Base-by-base conservation (phyloP, 2,888 invertebrate species). In the Meiosimyza platycephala region DNA sequence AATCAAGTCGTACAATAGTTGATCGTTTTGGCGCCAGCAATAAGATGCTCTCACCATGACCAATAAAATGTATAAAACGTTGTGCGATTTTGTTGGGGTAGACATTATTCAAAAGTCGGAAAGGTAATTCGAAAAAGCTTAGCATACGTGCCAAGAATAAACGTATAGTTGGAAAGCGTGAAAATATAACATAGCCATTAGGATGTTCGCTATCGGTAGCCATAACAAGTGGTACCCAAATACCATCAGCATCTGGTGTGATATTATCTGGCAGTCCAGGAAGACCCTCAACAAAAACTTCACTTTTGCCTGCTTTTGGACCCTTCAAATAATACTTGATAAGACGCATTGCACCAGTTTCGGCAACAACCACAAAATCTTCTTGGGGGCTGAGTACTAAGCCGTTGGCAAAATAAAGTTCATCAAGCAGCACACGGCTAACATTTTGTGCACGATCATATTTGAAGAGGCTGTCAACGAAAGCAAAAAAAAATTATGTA, bases 391-490 rank as follows among this genome's bases (percentile, higher is more conserved):
- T 94, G 0, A 98, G 82, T 67, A 90, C 91, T 33, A 99, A 86
- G 16, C 98, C 98, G 87, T 99, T 99, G 0, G 98, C 90, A 87
- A 98, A 97, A 85, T 91, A 92, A 0, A 99, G 81, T 63, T 93
- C 90, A 75, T 93, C 91, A 1, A 95, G 82, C 47, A 98, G 86
- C 3, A 96, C 93, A 81, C 90, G 91, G 81, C 93, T 94, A 77
- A 90, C 89, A 81, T 95, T 94, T 74, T 92, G 94, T 66, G 90
- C 90, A 0, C 94, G 91, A 85, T 96, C 91, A 85, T 94, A 96
- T 82, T 92, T 91, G 72, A 98, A 89, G 62, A 98, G 88, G 84
- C 97, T 96, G 68, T 2, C 2, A 76, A 74, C 47, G 12, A 33
- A 40, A 54, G 48, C 9, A 15, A 15, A 62, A 33, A 11, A 52